These are phyloP conservation scores for Pandemis corylana DNA, from an alignment of 2,888 invertebrate species.

Conservation along the genomic window DNA sequence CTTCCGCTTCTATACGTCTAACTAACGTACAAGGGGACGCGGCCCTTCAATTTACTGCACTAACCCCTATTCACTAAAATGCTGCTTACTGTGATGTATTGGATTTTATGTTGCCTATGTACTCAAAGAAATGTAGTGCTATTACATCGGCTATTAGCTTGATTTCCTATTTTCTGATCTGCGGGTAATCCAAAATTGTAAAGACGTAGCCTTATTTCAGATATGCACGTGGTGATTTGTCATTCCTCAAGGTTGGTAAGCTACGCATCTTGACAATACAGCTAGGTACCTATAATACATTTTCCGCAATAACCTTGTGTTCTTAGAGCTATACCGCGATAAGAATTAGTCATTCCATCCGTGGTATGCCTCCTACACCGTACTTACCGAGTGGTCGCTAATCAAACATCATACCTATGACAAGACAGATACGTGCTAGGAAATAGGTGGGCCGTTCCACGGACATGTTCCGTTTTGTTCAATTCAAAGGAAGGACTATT, in stretches of 20 bases:
- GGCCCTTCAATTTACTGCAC: constrained; percentile 34
- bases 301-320: constrained; percentile 67
- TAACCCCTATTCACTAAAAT: constrained; percentile 32
- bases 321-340: constrained; percentile 56
- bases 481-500: constrained; percentile 4
- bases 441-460: constrained; percentile 26
- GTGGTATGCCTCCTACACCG: constrained; percentile 56
- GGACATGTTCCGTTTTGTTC: constrained; percentile 29
- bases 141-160: not conserved
- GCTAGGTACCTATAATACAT: constrained; percentile 51
- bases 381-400: constrained; percentile 53
- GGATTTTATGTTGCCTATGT: constrained; percentile 16
- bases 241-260: constrained; percentile 32
- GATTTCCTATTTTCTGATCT: not conserved
- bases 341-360: constrained; percentile 65
- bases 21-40: constrained; percentile 22
- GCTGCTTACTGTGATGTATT: constrained; percentile 22
- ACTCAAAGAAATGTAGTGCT: not conserved
- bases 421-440: constrained; percentile 32
- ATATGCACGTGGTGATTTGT: not conserved
- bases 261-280: constrained; percentile 42
- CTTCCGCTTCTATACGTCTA: constrained; percentile 14
- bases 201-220: not conserved
- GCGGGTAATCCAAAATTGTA: not conserved
- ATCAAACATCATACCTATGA: constrained; percentile 52